Evolutionary conservation across 2,888 invertebrate species (phyloP).

Genomic region (Dioctria linearis): DNA sequence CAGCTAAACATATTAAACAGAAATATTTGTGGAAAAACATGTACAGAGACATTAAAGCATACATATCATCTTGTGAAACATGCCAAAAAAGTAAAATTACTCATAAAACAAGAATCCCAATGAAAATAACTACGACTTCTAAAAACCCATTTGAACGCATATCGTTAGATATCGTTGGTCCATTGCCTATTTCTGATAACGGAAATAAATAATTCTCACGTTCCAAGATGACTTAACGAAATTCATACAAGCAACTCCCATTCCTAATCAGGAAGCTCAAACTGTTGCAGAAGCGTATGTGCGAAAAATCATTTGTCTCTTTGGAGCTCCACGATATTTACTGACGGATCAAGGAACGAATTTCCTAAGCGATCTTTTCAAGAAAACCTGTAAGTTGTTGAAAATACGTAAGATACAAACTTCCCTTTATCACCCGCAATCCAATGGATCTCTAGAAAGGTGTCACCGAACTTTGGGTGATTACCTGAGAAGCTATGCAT

Average conservation of each 20-base stretch:
- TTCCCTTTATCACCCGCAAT: too few species aligned
- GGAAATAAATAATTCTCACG: constrained; percentile 62
- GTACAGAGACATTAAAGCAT: constrained; percentile 47
- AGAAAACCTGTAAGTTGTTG: too few species aligned
- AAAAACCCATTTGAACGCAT: background rate
- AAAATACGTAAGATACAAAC: too few species aligned
- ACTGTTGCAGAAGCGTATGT: constrained; percentile 62
- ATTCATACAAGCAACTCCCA: constrained; percentile 61
- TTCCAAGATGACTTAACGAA: constrained; percentile 62
- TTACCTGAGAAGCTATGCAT: too few species aligned
- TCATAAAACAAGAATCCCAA: constrained; percentile 39
- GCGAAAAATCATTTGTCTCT: background rate
- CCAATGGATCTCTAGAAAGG: too few species aligned
- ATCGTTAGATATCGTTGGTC: constrained; percentile 63
- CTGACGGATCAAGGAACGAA: too few species aligned
- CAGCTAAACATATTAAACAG: background rate
- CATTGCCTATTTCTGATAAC: constrained; percentile 59
- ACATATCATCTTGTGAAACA: constrained; percentile 10
- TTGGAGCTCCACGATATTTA: background rate
- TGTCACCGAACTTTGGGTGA: too few species aligned
- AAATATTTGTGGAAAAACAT: constrained; percentile 39
- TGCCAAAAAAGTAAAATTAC: constrained; percentile 45
- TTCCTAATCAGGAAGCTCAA: constrained; percentile 63
- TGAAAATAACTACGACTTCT: constrained; percentile 46
- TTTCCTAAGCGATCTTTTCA: too few species aligned